Evolutionary conservation across 2,113 vertebrate species (phyloP), one percentile per base, ranked within the genome.

Genomic region (Melanerpes formicivorus): DNA sequence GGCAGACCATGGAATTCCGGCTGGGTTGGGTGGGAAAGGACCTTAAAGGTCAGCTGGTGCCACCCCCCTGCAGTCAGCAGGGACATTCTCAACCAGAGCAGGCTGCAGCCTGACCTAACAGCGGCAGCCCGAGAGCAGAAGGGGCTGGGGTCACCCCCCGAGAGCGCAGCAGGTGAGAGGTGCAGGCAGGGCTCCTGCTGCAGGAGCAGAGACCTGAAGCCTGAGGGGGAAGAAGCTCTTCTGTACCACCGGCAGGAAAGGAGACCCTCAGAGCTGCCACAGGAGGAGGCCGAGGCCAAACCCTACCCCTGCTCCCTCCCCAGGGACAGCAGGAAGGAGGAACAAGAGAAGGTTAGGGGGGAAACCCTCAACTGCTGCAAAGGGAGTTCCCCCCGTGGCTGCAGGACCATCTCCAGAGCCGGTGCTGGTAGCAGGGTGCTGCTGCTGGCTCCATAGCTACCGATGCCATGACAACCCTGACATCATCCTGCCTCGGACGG

Each of bases 381-480:
- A 79, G 67, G 92, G 96, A 96, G 96, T 84, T 87, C 29, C 90
- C 66, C 65, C 71, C 78, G 16, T 3, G 0, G 90, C 84, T 91
- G 71, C 90, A 84, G 88, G 87, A 40, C 84, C 92, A 42, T 23
- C 62, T 90, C 88, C 90, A 3, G 65, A 32, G 76, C 27, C 27
- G 26, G 80, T 56, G 80, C 55, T 32, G 9, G 0, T 6, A 82
- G 90, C 85, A 5, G 52, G 5, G 16, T 10, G 91, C 63, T 83
- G 95, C 54, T 78, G 93, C 63, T 2, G 73, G 79, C 81, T 94
- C 91, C 95, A 96, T 96, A 94, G 96, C 81, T 95, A 96, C 95
- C 29, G 95, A 86, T 97, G 88, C 96, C 96, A 97, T 97, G 96
- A 96, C 95, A 97, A 97, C 96, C 77, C 81, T 96, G 96, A 96